Percentiles rank a stretch among this genome's conserved stretches.
Conservation (phyloP, 2,113 vertebrate genomes). For the Platysternon megacephalum region DNA sequence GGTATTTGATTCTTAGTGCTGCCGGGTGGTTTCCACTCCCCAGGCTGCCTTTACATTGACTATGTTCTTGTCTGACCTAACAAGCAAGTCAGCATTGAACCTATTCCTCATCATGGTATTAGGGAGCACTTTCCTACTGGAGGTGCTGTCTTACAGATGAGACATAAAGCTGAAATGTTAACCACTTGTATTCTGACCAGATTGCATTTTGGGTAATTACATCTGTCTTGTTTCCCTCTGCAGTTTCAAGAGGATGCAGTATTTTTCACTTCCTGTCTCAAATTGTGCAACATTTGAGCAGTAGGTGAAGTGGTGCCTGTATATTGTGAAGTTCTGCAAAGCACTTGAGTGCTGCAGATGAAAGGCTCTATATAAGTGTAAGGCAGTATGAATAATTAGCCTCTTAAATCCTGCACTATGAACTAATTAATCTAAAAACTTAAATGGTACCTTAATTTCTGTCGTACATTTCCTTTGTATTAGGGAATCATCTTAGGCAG, state of each 20-base stretch:
- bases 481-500: constrained; percentile 32
- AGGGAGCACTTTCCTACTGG: background rate
- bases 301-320: background rate
- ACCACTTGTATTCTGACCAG: background rate
- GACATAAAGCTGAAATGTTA: background rate
- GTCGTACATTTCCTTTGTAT: constrained; percentile 40
- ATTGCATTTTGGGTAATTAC: background rate
- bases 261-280: background rate
- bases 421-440: constrained; percentile 23
- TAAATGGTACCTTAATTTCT: constrained; percentile 59
- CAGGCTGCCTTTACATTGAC: background rate
- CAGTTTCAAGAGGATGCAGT: background rate
- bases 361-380: background rate
- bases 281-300: background rate
- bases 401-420: constrained; percentile 39
- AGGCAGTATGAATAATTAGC: constrained; percentile 4
- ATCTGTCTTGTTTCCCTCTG: background rate
- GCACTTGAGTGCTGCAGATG: background rate
- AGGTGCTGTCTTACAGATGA: background rate
- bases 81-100: background rate
- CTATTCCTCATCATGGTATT: background rate
- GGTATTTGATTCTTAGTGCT: background rate
- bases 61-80: background rate
- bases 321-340: background rate
- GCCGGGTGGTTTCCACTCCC: background rate